A percentile compares a stretch with the other conserved stretches of the same genome.
Conservation (phyloP, 2,888 invertebrate genomes). For the Drosophila atripex region DNA sequence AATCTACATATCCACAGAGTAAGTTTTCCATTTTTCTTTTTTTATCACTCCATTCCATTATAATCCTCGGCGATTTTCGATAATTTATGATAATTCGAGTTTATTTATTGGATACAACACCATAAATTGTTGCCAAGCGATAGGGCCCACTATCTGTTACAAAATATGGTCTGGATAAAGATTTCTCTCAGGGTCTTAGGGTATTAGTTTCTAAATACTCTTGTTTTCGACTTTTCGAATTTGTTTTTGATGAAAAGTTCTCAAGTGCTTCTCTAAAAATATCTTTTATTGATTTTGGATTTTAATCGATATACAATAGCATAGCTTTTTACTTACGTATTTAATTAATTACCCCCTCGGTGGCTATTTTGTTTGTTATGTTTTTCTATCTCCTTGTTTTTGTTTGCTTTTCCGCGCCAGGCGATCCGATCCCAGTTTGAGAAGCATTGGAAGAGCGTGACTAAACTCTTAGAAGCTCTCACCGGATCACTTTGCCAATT, state of each 20-base stretch:
- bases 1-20: slow-evolving; percentile 9
- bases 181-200: background rate
- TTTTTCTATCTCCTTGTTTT: slow-evolving; percentile 29
- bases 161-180: slow-evolving; percentile 1
- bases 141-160: slow-evolving; percentile 12
- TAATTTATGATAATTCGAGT: slow-evolving; percentile 40
- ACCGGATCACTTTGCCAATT: background rate
- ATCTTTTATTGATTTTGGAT: slow-evolving; percentile 2
- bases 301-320: slow-evolving; percentile 2
- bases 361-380: slow-evolving; percentile 3
- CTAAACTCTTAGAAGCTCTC: slow-evolving; percentile 10
- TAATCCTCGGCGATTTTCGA: slow-evolving; percentile 35
- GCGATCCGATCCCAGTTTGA: slow-evolving; percentile 29
- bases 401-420: slow-evolving; percentile 37
- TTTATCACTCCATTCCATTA: slow-evolving; percentile 14
- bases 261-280: background rate
- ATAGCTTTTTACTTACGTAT: slow-evolving; percentile 24
- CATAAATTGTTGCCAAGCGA: slow-evolving; percentile 32
- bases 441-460: slow-evolving; percentile 20
- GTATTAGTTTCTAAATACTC: no score
- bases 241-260: no score
- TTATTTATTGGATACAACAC: slow-evolving; percentile 38
- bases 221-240: no score
- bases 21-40: background rate
- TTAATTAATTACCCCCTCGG: slow-evolving; percentile 28